phyloP scores from a whole-genome alignment of 2,113 vertebrate genomes.

The Harpagus bidentatus region DNA sequence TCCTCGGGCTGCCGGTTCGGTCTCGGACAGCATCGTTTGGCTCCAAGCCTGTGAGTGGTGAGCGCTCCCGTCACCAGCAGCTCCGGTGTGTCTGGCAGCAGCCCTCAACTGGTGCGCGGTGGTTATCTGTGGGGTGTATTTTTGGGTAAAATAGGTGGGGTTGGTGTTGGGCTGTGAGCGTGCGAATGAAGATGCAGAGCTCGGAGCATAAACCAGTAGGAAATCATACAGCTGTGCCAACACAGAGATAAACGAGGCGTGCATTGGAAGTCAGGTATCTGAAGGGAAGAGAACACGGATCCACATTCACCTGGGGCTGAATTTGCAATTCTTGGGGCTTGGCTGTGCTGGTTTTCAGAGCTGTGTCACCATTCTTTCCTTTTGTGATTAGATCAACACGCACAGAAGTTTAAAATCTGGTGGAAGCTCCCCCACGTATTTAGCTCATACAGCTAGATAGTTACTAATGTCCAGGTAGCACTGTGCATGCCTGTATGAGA shows the following conservation, averaged over 20 bases:
- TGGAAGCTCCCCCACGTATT: not conserved
- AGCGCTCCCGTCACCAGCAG: not conserved
- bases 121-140: too few species aligned
- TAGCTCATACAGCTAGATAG: not conserved
- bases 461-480: not conserved
- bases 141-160: not conserved
- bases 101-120: too few species aligned
- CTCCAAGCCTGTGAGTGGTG: not conserved
- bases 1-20: not conserved
- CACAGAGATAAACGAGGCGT: not conserved
- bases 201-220: not conserved
- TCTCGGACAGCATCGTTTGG: not conserved
- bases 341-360: not conserved
- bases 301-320: not conserved
- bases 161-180: not conserved
- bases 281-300: not conserved
- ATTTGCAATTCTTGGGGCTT: not conserved
- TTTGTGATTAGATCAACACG: not conserved
- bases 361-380: not conserved
- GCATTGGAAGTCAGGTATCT: not conserved
- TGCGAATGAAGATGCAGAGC: not conserved
- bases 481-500: not conserved
- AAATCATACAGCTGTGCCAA: not conserved
- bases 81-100: not conserved
- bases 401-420: not conserved